Evolutionary conservation across 2,888 invertebrate species (phyloP).

Genomic region (Melanostoma scalare): DNA sequence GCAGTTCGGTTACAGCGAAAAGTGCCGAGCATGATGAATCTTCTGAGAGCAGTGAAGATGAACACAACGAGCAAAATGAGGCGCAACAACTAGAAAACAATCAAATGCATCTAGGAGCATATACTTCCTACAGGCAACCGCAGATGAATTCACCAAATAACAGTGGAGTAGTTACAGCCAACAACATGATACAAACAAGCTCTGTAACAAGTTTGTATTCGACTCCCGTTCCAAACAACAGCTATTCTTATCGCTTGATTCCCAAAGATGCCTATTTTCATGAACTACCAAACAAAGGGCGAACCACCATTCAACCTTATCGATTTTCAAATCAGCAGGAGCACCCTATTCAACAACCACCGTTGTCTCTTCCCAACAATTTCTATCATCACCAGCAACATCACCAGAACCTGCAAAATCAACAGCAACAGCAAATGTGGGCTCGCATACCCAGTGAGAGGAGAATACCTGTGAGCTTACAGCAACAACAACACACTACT

Average conservation of each 20-base stretch:
- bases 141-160: constrained; percentile 64
- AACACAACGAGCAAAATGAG: constrained; percentile 77
- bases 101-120: constrained; percentile 59
- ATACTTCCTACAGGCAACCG: constrained; percentile 62
- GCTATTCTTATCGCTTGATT: constrained; percentile 79
- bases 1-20: constrained; percentile 55
- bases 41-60: constrained; percentile 85
- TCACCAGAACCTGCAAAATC: constrained; percentile 45
- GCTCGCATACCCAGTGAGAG: constrained; percentile 38
- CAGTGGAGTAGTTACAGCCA: constrained; percentile 33
- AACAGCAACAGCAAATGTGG: constrained; percentile 58
- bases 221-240: constrained; percentile 57
- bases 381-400: constrained; percentile 58
- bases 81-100: constrained; percentile 57
- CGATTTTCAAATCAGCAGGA: constrained; percentile 53
- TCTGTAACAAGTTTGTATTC: constrained; percentile 50
- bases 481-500: constrained; percentile 42
- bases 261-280: constrained; percentile 86
- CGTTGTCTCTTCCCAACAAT: constrained; percentile 51
- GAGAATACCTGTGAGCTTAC: constrained; percentile 33
- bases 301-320: constrained; percentile 43
- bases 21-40: constrained; percentile 47
- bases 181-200: constrained; percentile 50
- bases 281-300: constrained; percentile 83
- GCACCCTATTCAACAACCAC: constrained; percentile 63